A percentile compares a stretch with the other conserved stretches of the same genome.
Conservation (phyloP, 2,113 vertebrate genomes). For the western clawed frog (Xenopus tropicalis) region UCB_Xtro_10.0 CM004447.2:114212501-114213000, state of each 20-base stretch:
- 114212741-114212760: constrained; percentile 19
- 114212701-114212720: constrained; percentile 25
- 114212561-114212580: constrained; percentile 18
- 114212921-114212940: too few relatives aligned
- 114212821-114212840: too few relatives aligned
- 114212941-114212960: too few relatives aligned
- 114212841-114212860: too few relatives aligned
- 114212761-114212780: neutral
- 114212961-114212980: too few relatives aligned
- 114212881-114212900: too few relatives aligned
- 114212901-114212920: too few relatives aligned
- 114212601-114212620: constrained; percentile 10
- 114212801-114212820: too few relatives aligned
- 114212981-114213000: too few relatives aligned
- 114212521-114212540: constrained; percentile 1
- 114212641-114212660: constrained; percentile 30
- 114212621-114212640: constrained; percentile 23
- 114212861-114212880: too few relatives aligned
- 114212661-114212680: constrained; percentile 14
- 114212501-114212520: constrained; percentile 8
- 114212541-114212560: constrained; percentile 12
- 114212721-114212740: constrained; percentile 10
- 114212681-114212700: constrained; percentile 20
- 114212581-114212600: constrained; percentile 21
- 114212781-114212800: too few relatives aligned